A percentile compares a stretch with the other conserved stretches of the same genome.
phyloP scores from a whole-genome alignment of 2,888 invertebrate genomes.

The Drosophila histrio region DNA sequence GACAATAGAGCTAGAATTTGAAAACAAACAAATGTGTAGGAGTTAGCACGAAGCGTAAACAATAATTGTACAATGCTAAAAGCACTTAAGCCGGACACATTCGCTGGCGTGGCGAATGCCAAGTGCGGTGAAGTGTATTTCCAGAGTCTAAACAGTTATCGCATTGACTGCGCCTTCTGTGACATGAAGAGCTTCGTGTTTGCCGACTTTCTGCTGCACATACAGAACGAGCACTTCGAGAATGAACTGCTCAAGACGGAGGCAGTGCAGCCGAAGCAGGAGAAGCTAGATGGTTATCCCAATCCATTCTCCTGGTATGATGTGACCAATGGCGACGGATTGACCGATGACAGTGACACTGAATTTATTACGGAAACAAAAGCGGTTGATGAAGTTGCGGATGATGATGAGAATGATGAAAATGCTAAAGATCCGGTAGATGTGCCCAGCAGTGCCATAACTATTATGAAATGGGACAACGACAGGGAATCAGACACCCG shows the following conservation, averaged over 20 bases:
- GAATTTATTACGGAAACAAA: constrained; percentile 24
- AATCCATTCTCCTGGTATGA: constrained; percentile 66
- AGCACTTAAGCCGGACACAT: constrained; percentile 58
- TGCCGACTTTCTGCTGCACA: constrained; percentile 72
- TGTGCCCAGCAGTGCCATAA: constrained; percentile 16
- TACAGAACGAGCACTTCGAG: constrained; percentile 76
- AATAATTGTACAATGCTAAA: constrained; percentile 55
- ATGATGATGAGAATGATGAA: constrained; percentile 21
- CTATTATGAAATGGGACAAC: constrained; percentile 61
- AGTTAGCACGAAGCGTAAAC: constrained; percentile 24
- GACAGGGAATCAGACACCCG: constrained; percentile 25
- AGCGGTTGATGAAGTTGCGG: neutral
- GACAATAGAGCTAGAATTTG: neutral
- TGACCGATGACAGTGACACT: constrained; percentile 14
- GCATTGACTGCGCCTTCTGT: constrained; percentile 74
- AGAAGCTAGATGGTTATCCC: constrained; percentile 19
- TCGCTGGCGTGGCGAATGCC: constrained; percentile 62
- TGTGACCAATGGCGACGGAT: constrained; percentile 14
- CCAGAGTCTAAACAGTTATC: constrained; percentile 69
- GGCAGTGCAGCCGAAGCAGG: constrained; percentile 43
- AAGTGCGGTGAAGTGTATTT: constrained; percentile 80
- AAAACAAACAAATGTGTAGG: constrained; percentile 37
- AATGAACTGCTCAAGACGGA: constrained; percentile 64
- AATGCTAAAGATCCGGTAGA: constrained; percentile 23
- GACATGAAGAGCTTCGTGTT: constrained; percentile 76